Evolutionary conservation across 2,888 invertebrate species (phyloP), one percentile per base, ranked within the genome.

Genomic region (Callyntrura guangdongensis): DNA sequence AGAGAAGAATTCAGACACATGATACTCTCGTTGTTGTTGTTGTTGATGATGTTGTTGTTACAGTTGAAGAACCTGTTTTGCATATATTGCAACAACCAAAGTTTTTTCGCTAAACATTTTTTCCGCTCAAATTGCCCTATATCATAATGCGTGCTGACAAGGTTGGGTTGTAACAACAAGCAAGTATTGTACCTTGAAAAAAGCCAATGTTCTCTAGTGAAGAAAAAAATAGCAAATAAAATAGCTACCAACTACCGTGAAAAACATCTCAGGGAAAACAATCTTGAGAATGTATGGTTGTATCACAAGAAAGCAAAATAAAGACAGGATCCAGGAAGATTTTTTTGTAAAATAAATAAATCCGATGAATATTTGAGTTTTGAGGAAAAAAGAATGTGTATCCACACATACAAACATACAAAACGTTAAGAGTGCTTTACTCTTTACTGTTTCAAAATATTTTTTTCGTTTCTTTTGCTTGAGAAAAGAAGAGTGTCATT

Each of bases 21-120:
- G 59, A 86, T 86, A 86, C 86, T 86, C 14, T 74, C 20, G 49
- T 49, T 74, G 74, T 49, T 74, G 74, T 45, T 67, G 36, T 61
- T 45, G 74, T 45, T 67, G 36, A 11, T 45, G 36, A 14, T 69
- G 49, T 72, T 74, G 72, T 74, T 84, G 53, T 64, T 77, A 53
- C 77, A 64, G 53, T 79, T 81, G 69, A 81, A 81, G 53, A 81
- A 87, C 87, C 87, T 64, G 87, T 87, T 87, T 87, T 87, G 81
- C 81, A 81, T 81, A 81, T 56, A 56, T 87, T 49, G 87, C 81
- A 87, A 49, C 49, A 20, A 61, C n/a, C n/a, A 81, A 14, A 69
- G 69, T 64, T 47, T 67, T 69, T 25, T n/a, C n/a, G 53, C 84
- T 84, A 25, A 49, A 53, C 56, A 53, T 84, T 69, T 69, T 45